Base-by-base conservation (phyloP, 1,140 invertebrate species). In the Macrostomum lignano region DNA sequence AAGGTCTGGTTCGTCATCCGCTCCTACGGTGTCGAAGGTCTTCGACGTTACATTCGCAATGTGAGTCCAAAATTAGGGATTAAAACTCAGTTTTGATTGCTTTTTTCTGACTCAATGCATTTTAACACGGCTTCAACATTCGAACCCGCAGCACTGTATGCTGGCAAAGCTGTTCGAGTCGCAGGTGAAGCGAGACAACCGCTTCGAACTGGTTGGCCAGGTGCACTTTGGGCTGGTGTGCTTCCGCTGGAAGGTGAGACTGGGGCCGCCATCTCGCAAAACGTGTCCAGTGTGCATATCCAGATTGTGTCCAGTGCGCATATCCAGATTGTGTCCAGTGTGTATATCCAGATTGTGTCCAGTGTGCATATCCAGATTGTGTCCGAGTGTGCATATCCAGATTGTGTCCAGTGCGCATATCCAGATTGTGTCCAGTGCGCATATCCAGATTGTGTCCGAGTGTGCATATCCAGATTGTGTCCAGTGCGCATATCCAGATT, bases 1-100 rank as follows among this genome's bases (percentile, higher is more conserved):
- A 96, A 96, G 52, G 56, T 96, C 5, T 96, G 86, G 88, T 94
- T 94, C 53, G 86, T 94, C 17, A 65, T 96, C 37, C 63, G 88
- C 38, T 73, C 67, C 36, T 91, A 82, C 48, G 88, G 88, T 3
- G 73, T 94, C 37, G 73, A 74, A 22, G 82, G 86, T 3, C 55
- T 96, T 11, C 77, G 84, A 51, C 65, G 69, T 25, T 93, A 93
- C 46, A 81, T 96, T 36, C 63, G 86, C 31, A 36, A 31, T 15
- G 26, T 36, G 9, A 35, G 11, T 36, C 21, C 11, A 33, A 3
- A 3, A n/a, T 36, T 31, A 15, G 19, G 13, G 17, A n/a, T 34
- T 14, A 33, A 21, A 6, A 6, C 11, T 31, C 13, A 11, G 15
- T 3, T 30, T n/a, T n/a, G 22, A 3, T 33, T 36, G 5, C 9